A percentile compares a stretch with the other conserved stretches of the same genome.
Conservation (phyloP, 2,797 vertebrate species). For the Vipera ursinii region DNA sequence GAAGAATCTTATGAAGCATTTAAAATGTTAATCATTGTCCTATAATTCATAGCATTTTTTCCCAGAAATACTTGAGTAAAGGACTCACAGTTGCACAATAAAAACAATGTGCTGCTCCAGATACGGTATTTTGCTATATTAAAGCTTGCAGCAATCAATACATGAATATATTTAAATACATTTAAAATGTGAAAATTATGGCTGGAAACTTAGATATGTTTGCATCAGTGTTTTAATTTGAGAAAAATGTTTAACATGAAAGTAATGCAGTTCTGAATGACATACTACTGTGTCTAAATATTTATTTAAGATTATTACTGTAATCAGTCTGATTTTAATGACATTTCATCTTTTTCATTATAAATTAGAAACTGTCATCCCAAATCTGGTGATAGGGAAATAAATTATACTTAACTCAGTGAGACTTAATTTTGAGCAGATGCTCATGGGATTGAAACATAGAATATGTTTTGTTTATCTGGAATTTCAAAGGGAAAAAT, state of each 20-base stretch:
- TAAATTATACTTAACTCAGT: neutral
- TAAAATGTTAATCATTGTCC: neutral
- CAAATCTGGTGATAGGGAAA: neutral
- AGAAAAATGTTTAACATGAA: neutral
- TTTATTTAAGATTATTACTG: neutral
- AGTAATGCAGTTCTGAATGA: neutral
- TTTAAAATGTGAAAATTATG: neutral
- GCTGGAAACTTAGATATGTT: neutral
- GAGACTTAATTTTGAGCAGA: neutral
- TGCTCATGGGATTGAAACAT: neutral
- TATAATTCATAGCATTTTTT: neutral
- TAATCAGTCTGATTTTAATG: neutral
- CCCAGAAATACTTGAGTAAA: neutral
- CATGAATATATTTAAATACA: neutral
- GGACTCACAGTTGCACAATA: neutral
- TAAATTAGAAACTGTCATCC: neutral
- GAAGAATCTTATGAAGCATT: neutral
- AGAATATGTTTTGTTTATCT: neutral
- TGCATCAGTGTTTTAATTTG: neutral
- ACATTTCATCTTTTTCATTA: neutral
- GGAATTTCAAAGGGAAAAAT: neutral
- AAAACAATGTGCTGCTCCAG: neutral
- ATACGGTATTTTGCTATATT: neutral
- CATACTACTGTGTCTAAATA: too few species aligned
- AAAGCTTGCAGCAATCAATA: neutral